Conservation (phyloP, 2,888 invertebrate genomes). For the Punctoribates punctum region DNA sequence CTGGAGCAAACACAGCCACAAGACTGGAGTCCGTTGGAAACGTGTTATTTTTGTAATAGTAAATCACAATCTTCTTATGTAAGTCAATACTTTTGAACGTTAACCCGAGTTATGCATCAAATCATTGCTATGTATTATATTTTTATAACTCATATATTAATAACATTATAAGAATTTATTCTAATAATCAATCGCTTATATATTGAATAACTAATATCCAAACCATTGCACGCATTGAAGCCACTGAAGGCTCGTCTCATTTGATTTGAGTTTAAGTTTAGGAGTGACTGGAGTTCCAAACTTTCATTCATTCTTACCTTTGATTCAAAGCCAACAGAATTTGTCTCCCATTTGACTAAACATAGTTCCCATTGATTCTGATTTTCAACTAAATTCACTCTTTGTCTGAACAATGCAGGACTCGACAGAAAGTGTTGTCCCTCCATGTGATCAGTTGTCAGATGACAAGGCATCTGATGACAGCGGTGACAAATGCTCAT, state of each 20-base stretch:
- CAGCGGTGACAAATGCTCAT: slow-evolving; percentile 30
- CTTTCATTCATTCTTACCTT: background rate
- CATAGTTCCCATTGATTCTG: no score
- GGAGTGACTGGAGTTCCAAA: background rate
- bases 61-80: slow-evolving; percentile 48
- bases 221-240: background rate
- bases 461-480: slow-evolving; percentile 23
- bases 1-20: slow-evolving; percentile 45
- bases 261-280: background rate
- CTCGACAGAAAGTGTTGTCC: slow-evolving; percentile 31
- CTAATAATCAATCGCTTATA: slow-evolving; percentile 30
- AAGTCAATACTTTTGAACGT: slow-evolving; percentile 43
- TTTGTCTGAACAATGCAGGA: slow-evolving; percentile 17
- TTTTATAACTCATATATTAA: background rate
- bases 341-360: no score
- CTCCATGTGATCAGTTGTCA: slow-evolving; percentile 27
- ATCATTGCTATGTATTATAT: slow-evolving; percentile 3
- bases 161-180: slow-evolving; percentile 10
- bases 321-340: no score
- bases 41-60: slow-evolving; percentile 44
- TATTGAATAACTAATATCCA: slow-evolving; percentile 17
- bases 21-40: slow-evolving; percentile 46
- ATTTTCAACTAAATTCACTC: background rate
- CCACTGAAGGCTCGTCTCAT: slow-evolving; percentile 6
- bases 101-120: slow-evolving; percentile 36